Evolutionary conservation across 2,888 invertebrate species (phyloP), one percentile per base, ranked within the genome.

Genomic region (Mesopsocus fuscifrons): DNA sequence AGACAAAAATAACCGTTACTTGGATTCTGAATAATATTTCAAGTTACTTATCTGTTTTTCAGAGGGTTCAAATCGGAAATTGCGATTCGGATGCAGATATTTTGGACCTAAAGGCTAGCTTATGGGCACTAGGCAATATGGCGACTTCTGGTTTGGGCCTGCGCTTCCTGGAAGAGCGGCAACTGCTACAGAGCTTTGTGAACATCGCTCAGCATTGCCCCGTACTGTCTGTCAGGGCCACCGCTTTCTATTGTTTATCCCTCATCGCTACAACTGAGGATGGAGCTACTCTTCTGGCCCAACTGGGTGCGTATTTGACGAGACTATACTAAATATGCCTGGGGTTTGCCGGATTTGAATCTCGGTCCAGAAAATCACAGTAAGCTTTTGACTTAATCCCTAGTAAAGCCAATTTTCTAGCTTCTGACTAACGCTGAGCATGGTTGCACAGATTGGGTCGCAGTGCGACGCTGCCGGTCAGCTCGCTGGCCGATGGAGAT

Each of bases 81-180:
- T 77, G 74, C 53, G 60, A 64, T 2, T 72, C 71, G 9, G 77
- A 79, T 42, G 69, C 71, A 46, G 77, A 80, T 52, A 74, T 85
- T 43, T 61, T 81, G 34, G 75, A 80, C 48, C 59, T 91, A 33
- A 95, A 95, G 60, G 74, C 88, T 4, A 80, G 89, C 0, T 62
- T 95, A 0, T 95, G 95, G 94, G 82, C 84, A 2, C 58, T 81
- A 11, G 87, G 87, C 13, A 87, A 89, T 59, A 71, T 84, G 9
- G 83, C 78, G 2, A 77, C 79, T 1, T 80, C 85, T 5, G 63
- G 71, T 1, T 69, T 74, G 50, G 92, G 92, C 3, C 68, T 85
- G 6, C 73, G 76, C 41, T 72, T 79, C 52, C 64, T 92, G 22
- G 69, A 74, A 54, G 66, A 68, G 26, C 61, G 71, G 34, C 62